These are phyloP conservation scores for Varanus salvator DNA, from an alignment of 2,113 vertebrate species.

Conservation along the genomic window DNA sequence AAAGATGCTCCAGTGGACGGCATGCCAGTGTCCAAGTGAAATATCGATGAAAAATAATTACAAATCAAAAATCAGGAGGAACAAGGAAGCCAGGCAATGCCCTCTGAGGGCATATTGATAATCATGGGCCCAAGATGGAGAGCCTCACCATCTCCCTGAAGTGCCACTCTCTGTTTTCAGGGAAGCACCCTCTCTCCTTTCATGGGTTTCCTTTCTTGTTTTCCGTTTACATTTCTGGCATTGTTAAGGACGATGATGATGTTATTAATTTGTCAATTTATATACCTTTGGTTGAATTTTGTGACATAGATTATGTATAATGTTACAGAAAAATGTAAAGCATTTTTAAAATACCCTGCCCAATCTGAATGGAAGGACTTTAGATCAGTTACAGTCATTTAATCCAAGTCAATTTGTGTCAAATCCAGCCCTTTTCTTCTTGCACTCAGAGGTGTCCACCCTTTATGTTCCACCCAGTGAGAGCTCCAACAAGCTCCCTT, in stretches of 20 bases:
- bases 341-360: not conserved
- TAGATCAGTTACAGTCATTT: not conserved
- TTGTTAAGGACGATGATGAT: not conserved
- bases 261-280: not conserved
- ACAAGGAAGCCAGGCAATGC: too few relatives aligned
- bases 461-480: not conserved
- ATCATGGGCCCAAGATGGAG: too few relatives aligned
- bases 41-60: too few relatives aligned
- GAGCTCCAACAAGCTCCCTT: not conserved
- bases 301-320: too few relatives aligned
- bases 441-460: too few relatives aligned
- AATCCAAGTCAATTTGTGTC: not conserved
- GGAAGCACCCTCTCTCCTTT: too few relatives aligned
- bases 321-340: not conserved
- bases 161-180: not conserved
- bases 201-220: not conserved
- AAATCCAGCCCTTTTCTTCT: not conserved
- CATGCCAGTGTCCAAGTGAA: too few relatives aligned
- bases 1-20: too few relatives aligned
- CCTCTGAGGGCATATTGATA: too few relatives aligned
- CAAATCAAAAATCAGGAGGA: too few relatives aligned
- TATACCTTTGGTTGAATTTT: not conserved
- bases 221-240: not conserved
- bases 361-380: not conserved
- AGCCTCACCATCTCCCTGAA: not conserved